These are phyloP conservation scores for Neodiprion lecontei DNA, from an alignment of 1,140 invertebrate species.

Conservation along the genomic window DNA sequence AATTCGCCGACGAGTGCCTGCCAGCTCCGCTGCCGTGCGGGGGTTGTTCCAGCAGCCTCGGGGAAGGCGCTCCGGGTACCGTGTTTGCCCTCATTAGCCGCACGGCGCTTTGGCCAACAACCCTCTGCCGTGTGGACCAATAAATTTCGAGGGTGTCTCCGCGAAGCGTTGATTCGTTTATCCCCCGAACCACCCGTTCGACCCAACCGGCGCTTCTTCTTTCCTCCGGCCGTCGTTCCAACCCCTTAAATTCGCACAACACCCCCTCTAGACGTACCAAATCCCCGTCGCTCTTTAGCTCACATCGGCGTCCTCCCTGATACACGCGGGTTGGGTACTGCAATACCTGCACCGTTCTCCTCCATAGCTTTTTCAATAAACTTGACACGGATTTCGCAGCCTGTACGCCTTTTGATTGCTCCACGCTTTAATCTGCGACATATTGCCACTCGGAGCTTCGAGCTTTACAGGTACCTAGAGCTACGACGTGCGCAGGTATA, in stretches of 20 bases:
- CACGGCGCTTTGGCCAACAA: constrained; percentile 9
- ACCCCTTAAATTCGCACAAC: background rate
- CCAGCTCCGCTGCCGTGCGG: too few species aligned
- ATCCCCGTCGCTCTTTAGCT: constrained; percentile 38
- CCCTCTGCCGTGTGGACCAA: background rate
- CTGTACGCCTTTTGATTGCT: background rate
- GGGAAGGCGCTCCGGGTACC: background rate
- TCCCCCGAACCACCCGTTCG: background rate
- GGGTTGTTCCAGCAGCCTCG: background rate
- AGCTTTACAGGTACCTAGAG: too few species aligned
- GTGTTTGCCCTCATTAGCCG: constrained; percentile 31
- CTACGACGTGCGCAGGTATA: background rate
- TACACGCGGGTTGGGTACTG: background rate
- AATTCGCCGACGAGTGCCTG: background rate
- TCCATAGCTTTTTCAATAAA: background rate
- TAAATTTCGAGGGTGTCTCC: background rate
- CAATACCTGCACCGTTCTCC: too few species aligned
- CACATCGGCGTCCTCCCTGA: constrained; percentile 24
- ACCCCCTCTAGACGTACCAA: too few species aligned
- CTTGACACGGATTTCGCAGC: background rate
- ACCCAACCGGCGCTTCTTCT: background rate
- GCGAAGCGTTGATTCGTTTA: background rate
- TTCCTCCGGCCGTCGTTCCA: background rate
- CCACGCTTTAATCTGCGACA: background rate
- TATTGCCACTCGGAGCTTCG: background rate